These are phyloP conservation scores for Boleophthalmus pectinirostris DNA, from an alignment of 2,113 vertebrate species.

Conservation along the genomic window DNA sequence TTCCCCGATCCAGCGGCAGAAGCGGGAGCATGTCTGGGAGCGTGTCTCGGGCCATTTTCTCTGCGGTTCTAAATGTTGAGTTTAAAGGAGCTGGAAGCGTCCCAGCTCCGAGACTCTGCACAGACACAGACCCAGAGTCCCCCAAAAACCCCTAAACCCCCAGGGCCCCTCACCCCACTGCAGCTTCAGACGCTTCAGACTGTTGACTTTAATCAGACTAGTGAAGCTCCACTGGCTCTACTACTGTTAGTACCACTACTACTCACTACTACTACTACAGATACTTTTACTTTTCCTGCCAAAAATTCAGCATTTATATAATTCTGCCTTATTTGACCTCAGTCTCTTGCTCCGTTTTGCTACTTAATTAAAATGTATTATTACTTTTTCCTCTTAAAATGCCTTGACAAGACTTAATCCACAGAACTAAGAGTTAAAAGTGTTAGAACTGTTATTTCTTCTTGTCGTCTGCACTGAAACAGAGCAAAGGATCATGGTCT, in stretches of 20 bases:
- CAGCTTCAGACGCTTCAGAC: constrained; percentile 22
- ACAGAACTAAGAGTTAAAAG: too few species aligned
- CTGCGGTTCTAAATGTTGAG: constrained; percentile 42
- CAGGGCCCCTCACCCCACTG: background rate
- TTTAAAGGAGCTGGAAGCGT: constrained; percentile 42
- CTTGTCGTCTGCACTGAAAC: too few species aligned
- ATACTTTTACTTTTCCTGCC: constrained; percentile 23
- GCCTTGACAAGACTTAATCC: too few species aligned
- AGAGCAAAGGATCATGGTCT: too few species aligned
- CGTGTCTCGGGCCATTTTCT: constrained; percentile 35
- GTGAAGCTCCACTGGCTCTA: background rate
- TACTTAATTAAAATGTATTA: too few species aligned
- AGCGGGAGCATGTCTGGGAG: too few species aligned
- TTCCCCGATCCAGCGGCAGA: constrained; percentile 41
- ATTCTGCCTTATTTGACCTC: too few species aligned
- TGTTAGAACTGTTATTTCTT: too few species aligned
- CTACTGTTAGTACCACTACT: background rate
- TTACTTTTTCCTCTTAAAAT: too few species aligned
- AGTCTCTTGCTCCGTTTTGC: too few species aligned
- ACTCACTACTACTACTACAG: background rate
- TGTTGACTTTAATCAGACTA: constrained; percentile 34
- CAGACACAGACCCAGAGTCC: too few species aligned
- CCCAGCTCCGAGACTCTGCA: constrained; percentile 42
- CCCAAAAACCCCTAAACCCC: too few species aligned
- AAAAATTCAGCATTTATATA: background rate